Conservation (phyloP, 2,797 vertebrate genomes). For the Lithobates pipiens region DNA sequence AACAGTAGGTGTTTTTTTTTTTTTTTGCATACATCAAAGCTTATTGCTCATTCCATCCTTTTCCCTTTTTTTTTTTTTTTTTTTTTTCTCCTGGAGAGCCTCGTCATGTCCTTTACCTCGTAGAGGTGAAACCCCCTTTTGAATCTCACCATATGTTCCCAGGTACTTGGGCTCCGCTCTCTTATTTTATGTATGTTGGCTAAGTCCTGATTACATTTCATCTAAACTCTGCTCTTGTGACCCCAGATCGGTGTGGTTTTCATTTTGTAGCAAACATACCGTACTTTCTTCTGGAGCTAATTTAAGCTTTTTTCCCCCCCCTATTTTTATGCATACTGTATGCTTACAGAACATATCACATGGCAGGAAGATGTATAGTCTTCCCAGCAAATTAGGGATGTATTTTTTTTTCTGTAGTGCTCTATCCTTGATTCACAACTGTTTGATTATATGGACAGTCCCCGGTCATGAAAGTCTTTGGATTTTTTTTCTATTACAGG, state of each 20-base stretch:
- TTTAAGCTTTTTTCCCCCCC: slow-evolving; percentile 16
- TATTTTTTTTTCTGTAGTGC: no score
- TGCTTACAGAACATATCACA: slow-evolving; percentile 17
- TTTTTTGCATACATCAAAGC: not conserved
- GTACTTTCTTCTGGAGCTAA: slow-evolving; percentile 41
- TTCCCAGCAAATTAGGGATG: not conserved
- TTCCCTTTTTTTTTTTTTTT: not conserved
- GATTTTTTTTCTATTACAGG: no score
- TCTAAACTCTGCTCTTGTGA: slow-evolving; percentile 37
- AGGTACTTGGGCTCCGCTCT: slow-evolving; percentile 26
- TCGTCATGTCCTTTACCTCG: not conserved
- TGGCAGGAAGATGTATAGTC: slow-evolving; percentile 11
- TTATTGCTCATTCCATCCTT: not conserved
- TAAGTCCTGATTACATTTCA: slow-evolving; percentile 9
- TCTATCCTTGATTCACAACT: no score
- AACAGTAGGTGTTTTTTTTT: not conserved
- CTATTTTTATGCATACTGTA: slow-evolving; percentile 41
- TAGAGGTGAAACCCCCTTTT: slow-evolving; percentile 32
- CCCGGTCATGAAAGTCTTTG: no score
- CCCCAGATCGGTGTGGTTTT: slow-evolving; percentile 35
- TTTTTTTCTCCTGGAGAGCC: slow-evolving; percentile 6
- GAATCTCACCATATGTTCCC: slow-evolving; percentile 34
- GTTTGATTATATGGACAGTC: no score
- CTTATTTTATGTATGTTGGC: slow-evolving; percentile 26
- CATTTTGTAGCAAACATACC: slow-evolving; percentile 47